phyloP scores from a whole-genome alignment of 2,888 invertebrate species.

The Nudaria mundana region DNA sequence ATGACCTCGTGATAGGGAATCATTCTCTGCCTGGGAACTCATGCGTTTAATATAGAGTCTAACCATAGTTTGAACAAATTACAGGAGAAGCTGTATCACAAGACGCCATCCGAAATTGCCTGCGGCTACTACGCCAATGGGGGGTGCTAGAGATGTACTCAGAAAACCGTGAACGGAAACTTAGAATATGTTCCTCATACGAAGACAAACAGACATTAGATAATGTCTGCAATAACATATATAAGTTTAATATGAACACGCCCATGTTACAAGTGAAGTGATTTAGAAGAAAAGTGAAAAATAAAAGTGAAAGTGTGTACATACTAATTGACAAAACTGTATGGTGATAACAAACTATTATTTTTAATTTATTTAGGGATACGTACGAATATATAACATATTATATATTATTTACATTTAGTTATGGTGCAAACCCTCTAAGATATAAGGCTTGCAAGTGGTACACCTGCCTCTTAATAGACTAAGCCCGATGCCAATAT shows the following conservation, averaged over 20 bases:
- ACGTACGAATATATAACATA: slow-evolving; percentile 1
- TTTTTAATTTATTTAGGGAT: slow-evolving; percentile 7
- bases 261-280: slow-evolving; percentile 44
- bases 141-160: slow-evolving; percentile 84
- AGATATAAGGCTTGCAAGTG: too few species aligned
- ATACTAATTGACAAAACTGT: slow-evolving; percentile 6
- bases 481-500: too few species aligned
- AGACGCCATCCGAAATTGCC: slow-evolving; percentile 92
- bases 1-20: too few species aligned
- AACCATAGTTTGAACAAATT: too few species aligned
- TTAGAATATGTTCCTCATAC: slow-evolving; percentile 52
- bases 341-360: slow-evolving; percentile 2
- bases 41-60: too few species aligned
- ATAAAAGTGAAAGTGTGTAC: slow-evolving; percentile 2
- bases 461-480: too few species aligned
- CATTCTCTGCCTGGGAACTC: too few species aligned
- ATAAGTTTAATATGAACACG: slow-evolving; percentile 59
- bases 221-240: slow-evolving; percentile 48
- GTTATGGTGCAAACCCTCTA: too few species aligned
- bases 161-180: slow-evolving; percentile 44
- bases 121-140: slow-evolving; percentile 91
- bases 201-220: slow-evolving; percentile 35
- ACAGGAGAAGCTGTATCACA: slow-evolving; percentile 93
- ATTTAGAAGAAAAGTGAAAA: neutral
- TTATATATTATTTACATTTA: too few species aligned